Conservation (phyloP, 2,113 vertebrate species). For the Callospermophilus lateralis region DNA sequence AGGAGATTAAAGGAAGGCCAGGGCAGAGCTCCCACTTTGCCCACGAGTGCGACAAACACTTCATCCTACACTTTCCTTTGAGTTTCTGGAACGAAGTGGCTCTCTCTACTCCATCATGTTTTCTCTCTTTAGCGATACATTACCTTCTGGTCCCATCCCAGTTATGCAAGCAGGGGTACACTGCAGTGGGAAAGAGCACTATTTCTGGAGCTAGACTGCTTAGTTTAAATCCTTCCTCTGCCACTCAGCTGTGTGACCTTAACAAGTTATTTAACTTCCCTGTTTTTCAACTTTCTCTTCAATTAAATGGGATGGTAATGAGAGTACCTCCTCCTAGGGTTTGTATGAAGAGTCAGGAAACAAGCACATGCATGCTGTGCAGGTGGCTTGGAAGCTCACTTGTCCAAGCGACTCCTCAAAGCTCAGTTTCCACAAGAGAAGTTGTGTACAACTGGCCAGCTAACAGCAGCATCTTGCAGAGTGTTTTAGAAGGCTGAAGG, state of each 20-base stretch:
- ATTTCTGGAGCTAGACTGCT: neutral
- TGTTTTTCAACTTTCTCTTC: neutral
- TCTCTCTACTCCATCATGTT: neutral
- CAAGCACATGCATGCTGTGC: accelerated
- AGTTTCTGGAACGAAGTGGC: neutral
- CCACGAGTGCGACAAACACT: neutral
- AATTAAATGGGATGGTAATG: too few species aligned
- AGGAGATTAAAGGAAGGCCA: neutral
- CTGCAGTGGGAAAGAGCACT: neutral
- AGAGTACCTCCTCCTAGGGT: neutral
- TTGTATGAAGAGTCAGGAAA: neutral
- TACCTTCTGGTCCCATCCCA: neutral
- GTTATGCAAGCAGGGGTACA: neutral
- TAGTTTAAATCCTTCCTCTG: neutral
- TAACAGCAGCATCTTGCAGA: neutral
- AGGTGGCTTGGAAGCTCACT: neutral
- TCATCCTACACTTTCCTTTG: neutral
- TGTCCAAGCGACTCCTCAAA: neutral
- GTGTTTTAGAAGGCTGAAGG: neutral
- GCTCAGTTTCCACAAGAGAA: neutral
- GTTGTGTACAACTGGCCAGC: neutral
- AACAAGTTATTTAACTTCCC: neutral
- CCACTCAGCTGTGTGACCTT: neutral
- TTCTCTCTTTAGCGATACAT: neutral
- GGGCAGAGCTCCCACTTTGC: neutral